Evolutionary conservation across 2,888 invertebrate genomes (phyloP).

Genomic region (Malthinus flaveolus): DNA sequence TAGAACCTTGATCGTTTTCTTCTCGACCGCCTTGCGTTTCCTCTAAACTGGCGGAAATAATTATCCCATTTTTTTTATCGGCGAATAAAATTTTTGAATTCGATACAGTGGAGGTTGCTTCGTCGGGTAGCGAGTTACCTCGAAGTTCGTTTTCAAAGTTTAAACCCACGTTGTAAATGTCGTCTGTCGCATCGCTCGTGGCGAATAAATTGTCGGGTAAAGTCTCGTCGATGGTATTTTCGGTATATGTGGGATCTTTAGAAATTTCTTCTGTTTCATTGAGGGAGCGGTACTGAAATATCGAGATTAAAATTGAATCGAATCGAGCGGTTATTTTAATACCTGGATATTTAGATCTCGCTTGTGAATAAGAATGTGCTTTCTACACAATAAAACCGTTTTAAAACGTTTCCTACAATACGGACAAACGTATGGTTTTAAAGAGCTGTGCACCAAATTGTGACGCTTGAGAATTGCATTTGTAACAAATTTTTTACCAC

Average conservation of each 20-base stretch:
- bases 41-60: constrained; percentile 15
- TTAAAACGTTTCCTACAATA: constrained; percentile 65
- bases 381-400: constrained; percentile 62
- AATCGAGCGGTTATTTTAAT: neutral
- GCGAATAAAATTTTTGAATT: constrained; percentile 14
- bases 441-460: constrained; percentile 49
- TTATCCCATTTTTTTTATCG: constrained; percentile 15
- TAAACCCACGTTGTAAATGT: neutral
- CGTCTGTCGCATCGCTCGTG: neutral
- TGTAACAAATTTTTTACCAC: constrained; percentile 50
- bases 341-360: constrained; percentile 11
- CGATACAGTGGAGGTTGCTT: neutral
- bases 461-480: constrained; percentile 51
- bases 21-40: neutral
- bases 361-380: constrained; percentile 52
- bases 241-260: neutral
- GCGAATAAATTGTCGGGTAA: constrained; percentile 28
- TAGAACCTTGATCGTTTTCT: neutral
- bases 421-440: constrained; percentile 61
- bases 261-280: constrained; percentile 21
- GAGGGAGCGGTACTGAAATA: constrained; percentile 16
- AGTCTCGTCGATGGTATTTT: constrained; percentile 27
- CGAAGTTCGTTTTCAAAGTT: neutral
- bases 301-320: neutral
- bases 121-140: neutral